Base-by-base conservation (phyloP, 2,113 vertebrate genomes). In the Dolichallabes microphthalmus region DNA sequence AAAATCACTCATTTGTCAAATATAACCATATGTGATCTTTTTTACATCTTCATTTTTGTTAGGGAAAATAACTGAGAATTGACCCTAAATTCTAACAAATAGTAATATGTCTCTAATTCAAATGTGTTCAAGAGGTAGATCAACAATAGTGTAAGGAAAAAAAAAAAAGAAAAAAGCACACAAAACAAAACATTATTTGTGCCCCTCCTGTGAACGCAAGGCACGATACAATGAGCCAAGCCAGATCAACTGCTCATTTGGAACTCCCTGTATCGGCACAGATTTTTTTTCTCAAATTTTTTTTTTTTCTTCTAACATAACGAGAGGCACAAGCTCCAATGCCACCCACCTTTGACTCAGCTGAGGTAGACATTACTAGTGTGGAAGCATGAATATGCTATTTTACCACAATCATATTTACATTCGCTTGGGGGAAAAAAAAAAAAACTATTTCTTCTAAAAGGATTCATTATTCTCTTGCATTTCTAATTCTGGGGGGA, bases 81-180 rank as follows among this genome's bases (percentile, higher is more conserved):
- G 92, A 87, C 92, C 94, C 92, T 95, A 94, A 79, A 92, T 86
- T 87, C 91, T 93, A 94, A 93, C 92, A 92, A 96, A 95, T 94
- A 97, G 94, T 96, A 96, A 96, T 92, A 93, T 96, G 96, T 96
- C 96, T 97, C 96, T 95, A 97, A 95, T 96, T 96, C 94, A 96
- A 93, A 96, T 92, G 90, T 94, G 93, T 96, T 94, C 96, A 95
- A 95, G 97, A 97, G 96, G 96, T 97, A 98, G 96, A 97, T 97
- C 93, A 96, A 96, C 96, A 96, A 95, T 94, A 94, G 95, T 94
- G 93, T 95, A 94, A 89, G 82, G 91, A 93, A 91, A 93, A 94
- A 90, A 94, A 93, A 90, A 90, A 94, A 7, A 0, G 39, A 89
- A 85, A 92, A 94, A 92, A 94, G 94, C 92, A 95, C 93, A 90